Evolutionary conservation across 2,888 invertebrate species (phyloP), one percentile per base, ranked within the genome.

Genomic region (Conchocele bisecta): DNA sequence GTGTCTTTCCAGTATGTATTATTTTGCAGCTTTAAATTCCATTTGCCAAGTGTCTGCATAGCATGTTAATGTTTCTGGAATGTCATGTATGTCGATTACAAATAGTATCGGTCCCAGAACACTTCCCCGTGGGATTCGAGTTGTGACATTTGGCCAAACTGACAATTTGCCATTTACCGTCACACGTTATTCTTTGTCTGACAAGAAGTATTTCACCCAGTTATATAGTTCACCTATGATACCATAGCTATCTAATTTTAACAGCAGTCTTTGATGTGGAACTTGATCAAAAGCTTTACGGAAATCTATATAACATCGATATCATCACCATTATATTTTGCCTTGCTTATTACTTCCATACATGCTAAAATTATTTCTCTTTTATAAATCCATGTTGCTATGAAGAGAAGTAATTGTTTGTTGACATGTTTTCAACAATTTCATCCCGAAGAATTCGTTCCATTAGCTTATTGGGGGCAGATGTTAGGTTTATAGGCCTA

Each of bases 341-440:
- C 17, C 28, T 28, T 31, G 17, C n/a, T n/a, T n/a, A 28, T 28
- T n/a, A 29, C 28, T 15, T 48, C 28, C 15, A 29, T 28, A 3
- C n/a, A 48, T n/a, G 28, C 26, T 26, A 48, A n/a, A 48, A 28
- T 26, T 28, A 48, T 3, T 31, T 3, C 17, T 17, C 28, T 6
- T 28, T 28, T 9, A 26, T 31, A 48, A 48, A 48, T 11, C 48
- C 48, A 48, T 48, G 48, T 48, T 48, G 48, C 13, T 13, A 13
- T 15, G 9, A 11, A 26, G 24, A 46, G 6, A 46, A 20, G 11
- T 26, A 5, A 20, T 6, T 46, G 28, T 46, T 22, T 7, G 24
- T n/a, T 22, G 24, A 7, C 46, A 22, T 46, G 24, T 22, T 13
- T 46, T 46, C n/a, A 9, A 22, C 24, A 15, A 22, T 46, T 46